Evolutionary conservation across 2,113 vertebrate species (phyloP).

Genomic region (Coryphaenoides rupestris): DNA sequence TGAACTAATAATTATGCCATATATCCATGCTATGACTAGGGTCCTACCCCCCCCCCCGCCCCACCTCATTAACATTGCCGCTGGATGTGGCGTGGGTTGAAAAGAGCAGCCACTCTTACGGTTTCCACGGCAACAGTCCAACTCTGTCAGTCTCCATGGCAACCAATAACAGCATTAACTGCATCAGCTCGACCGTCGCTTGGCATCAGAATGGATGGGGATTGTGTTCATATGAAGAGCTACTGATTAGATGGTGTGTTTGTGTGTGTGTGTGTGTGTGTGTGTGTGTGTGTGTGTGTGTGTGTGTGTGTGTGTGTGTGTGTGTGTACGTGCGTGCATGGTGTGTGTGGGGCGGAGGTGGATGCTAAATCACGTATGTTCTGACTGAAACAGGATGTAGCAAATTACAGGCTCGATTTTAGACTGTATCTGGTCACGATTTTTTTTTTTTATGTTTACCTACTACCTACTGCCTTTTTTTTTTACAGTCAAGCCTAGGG

Average conservation of each 20-base stretch:
- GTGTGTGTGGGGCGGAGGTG: too few species aligned
- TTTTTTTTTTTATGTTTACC: too few species aligned
- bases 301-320: slow-evolving; percentile 11
- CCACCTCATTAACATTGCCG: background rate
- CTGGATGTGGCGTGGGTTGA: slow-evolving; percentile 12
- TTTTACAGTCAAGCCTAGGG: too few species aligned
- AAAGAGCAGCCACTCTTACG: slow-evolving; percentile 51
- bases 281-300: slow-evolving; percentile 1
- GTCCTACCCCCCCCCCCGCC: too few species aligned
- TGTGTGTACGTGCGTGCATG: slow-evolving; percentile 2
- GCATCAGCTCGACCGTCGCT: slow-evolving; percentile 56
- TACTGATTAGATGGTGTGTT: slow-evolving; percentile 5
- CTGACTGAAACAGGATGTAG: too few species aligned
- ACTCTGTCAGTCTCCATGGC: slow-evolving; percentile 71
- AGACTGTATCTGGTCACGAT: too few species aligned
- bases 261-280: slow-evolving; percentile 11
- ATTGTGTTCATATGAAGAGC: slow-evolving; percentile 9
- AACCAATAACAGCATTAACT: slow-evolving; percentile 66
- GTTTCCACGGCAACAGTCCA: slow-evolving; percentile 68
- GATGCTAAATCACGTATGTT: too few species aligned
- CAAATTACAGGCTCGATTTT: too few species aligned
- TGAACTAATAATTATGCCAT: background rate
- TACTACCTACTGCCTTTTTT: too few species aligned
- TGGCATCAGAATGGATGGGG: slow-evolving; percentile 30
- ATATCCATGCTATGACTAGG: background rate